Evolutionary conservation across 2,113 vertebrate genomes (phyloP).

Genomic region (Grammomys surdaster): DNA sequence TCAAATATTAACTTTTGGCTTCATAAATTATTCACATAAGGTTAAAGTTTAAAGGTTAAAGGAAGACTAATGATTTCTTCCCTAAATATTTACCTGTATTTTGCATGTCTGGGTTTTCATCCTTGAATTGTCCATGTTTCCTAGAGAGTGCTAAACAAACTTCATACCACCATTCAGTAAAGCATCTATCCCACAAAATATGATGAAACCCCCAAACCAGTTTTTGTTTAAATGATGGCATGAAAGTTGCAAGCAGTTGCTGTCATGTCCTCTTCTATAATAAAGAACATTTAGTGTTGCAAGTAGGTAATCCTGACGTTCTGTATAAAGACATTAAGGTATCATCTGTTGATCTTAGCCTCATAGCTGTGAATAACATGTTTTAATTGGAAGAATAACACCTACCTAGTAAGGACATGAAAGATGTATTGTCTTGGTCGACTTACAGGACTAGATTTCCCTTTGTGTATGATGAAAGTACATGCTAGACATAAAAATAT

Average conservation of each 20-base stretch:
- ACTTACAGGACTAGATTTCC: neutral
- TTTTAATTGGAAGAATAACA: neutral
- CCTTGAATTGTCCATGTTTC: neutral
- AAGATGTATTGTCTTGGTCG: neutral
- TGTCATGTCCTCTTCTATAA: neutral
- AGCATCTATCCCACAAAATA: neutral
- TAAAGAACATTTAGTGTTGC: neutral
- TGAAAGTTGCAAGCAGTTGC: neutral
- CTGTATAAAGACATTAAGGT: neutral
- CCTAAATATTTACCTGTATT: neutral
- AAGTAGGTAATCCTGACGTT: neutral
- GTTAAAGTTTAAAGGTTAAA: conserved; percentile 10
- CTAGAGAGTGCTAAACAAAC: neutral
- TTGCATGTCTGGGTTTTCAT: neutral
- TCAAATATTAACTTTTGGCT: neutral
- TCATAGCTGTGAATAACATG: neutral
- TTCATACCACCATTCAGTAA: neutral
- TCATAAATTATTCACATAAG: neutral
- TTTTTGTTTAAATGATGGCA: neutral
- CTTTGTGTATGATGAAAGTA: neutral
- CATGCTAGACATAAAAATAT: neutral
- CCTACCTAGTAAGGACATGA: neutral
- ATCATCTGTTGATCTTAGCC: too few relatives aligned
- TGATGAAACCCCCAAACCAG: neutral
- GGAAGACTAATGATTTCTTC: neutral